These are phyloP conservation scores for Phrynosoma platyrhinos DNA, from an alignment of 2,113 vertebrate genomes.

Conservation along the genomic window DNA sequence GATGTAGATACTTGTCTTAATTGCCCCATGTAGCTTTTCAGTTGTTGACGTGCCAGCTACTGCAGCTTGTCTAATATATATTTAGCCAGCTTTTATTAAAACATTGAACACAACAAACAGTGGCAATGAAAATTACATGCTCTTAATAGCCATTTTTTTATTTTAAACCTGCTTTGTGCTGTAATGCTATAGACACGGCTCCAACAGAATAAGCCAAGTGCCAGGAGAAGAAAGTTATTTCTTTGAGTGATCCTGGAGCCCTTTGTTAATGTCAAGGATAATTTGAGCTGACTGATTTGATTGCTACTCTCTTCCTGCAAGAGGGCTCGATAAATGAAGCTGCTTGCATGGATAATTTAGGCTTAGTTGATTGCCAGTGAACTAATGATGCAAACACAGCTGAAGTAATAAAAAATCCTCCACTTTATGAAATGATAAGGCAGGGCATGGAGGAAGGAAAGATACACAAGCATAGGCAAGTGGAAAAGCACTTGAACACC, in stretches of 20 bases:
- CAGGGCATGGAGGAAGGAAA: background rate
- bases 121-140: slow-evolving; percentile 56
- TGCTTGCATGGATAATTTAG: slow-evolving; percentile 72
- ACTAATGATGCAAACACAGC: slow-evolving; percentile 70
- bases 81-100: slow-evolving; percentile 55
- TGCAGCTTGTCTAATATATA: slow-evolving; percentile 19
- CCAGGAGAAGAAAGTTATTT: slow-evolving; percentile 65
- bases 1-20: slow-evolving; percentile 41
- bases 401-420: slow-evolving; percentile 64
- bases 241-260: slow-evolving; percentile 65
- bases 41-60: slow-evolving; percentile 24
- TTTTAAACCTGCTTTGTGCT: slow-evolving; percentile 41
- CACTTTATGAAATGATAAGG: slow-evolving; percentile 40
- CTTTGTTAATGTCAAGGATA: slow-evolving; percentile 74
- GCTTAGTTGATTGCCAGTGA: slow-evolving; percentile 69
- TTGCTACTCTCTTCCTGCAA: slow-evolving; percentile 66
- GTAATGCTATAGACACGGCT: slow-evolving; percentile 38
- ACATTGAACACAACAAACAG: slow-evolving; percentile 48
- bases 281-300: slow-evolving; percentile 75
- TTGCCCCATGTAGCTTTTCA: background rate
- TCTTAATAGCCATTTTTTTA: slow-evolving; percentile 55
- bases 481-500: background rate
- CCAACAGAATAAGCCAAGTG: slow-evolving; percentile 59
- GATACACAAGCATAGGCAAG: accelerated
- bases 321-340: slow-evolving; percentile 69